Evolutionary conservation across 2,888 invertebrate genomes (phyloP).

Genomic region (Platycheirus albimanus): DNA sequence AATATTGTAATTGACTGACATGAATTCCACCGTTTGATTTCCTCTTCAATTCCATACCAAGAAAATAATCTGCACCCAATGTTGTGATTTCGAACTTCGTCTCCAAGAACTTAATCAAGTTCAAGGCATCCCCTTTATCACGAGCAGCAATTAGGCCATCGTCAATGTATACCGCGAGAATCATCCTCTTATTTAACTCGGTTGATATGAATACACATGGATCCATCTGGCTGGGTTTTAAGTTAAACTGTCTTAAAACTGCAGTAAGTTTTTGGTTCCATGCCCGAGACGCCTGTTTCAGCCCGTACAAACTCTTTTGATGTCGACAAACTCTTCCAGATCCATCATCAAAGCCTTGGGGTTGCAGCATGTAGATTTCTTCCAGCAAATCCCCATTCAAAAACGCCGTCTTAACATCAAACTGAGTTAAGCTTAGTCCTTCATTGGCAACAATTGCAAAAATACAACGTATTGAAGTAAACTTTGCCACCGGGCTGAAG

Average conservation of each 20-base stretch:
- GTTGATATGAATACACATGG: constrained; percentile 75
- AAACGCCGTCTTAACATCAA: too few species aligned
- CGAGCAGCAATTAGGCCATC: constrained; percentile 75
- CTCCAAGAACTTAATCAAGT: background rate
- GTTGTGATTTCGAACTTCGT: constrained; percentile 18
- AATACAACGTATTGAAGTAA: too few species aligned
- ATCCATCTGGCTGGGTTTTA: constrained; percentile 75
- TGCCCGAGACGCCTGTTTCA: constrained; percentile 75
- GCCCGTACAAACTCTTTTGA: constrained; percentile 73
- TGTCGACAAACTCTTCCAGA: constrained; percentile 69
- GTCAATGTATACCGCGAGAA: constrained; percentile 76
- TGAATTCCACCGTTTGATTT: background rate
- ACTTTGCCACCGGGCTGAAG: constrained; percentile 42
- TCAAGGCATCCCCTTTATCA: background rate
- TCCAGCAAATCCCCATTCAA: background rate
- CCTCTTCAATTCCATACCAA: constrained; percentile 2
- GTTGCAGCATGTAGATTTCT: background rate
- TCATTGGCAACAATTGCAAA: background rate
- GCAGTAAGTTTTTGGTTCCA: constrained; percentile 75
- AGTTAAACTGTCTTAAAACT: constrained; percentile 73
- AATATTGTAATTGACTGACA: constrained; percentile 9
- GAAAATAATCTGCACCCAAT: constrained; percentile 10
- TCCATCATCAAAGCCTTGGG: background rate
- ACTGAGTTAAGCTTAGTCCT: background rate
- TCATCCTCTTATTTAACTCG: constrained; percentile 48